These are phyloP conservation scores for Furnarius figulus DNA, from an alignment of 2,113 vertebrate species.

Conservation along the genomic window DNA sequence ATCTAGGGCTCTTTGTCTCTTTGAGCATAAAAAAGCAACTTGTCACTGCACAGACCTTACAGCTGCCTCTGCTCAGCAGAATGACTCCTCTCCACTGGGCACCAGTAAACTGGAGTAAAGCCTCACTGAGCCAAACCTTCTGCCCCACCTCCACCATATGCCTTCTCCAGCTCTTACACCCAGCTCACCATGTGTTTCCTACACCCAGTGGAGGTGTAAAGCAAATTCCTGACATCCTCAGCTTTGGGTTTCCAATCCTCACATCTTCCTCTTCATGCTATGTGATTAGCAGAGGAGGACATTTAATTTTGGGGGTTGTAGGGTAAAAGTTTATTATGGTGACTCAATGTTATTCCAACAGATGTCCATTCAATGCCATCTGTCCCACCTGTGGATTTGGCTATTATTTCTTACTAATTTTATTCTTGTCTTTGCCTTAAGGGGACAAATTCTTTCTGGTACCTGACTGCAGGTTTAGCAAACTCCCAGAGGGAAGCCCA, in stretches of 20 bases:
- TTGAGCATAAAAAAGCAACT: neutral
- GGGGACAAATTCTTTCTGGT: conserved; percentile 42
- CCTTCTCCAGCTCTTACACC: neutral
- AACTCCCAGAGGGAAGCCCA: conserved; percentile 29
- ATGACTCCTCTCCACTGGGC: neutral
- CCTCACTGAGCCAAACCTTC: neutral
- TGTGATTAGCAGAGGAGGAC: neutral
- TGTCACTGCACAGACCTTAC: neutral
- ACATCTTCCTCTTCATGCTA: neutral
- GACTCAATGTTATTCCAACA: neutral
- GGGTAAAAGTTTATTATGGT: neutral
- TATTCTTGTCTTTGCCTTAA: conserved; percentile 23
- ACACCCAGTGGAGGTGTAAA: neutral
- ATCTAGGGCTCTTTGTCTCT: neutral
- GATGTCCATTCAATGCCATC: conserved; percentile 33
- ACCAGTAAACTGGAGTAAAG: neutral
- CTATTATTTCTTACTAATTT: conserved; percentile 51
- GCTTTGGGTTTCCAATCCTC: neutral
- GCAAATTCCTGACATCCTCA: neutral
- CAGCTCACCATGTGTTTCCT: neutral
- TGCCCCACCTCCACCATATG: neutral
- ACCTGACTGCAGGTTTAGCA: conserved; percentile 29
- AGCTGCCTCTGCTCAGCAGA: neutral
- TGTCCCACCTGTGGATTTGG: conserved; percentile 45
- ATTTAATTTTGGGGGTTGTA: neutral